Conservation (phyloP, 1,140 invertebrate species). For the Coelopa frigida region DNA sequence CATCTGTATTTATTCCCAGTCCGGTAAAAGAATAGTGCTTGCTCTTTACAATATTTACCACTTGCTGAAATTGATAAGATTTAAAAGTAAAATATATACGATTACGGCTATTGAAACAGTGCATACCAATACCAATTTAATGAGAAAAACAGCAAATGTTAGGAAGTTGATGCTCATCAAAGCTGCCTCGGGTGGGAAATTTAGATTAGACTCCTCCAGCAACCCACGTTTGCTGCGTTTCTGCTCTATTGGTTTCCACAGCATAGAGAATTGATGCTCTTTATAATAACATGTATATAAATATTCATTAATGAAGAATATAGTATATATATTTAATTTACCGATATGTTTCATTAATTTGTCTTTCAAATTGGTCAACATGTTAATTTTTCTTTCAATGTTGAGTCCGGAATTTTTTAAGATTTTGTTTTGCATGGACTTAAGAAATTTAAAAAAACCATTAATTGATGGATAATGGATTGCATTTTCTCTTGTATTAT, state of each 20-base stretch:
- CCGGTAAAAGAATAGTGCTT: constrained; percentile 40
- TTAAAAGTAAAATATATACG: neutral
- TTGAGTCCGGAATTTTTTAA: constrained; percentile 47
- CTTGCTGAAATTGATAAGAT: constrained; percentile 40
- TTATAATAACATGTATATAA: constrained; percentile 3
- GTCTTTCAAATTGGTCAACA: constrained; percentile 50
- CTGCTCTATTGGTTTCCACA: constrained; percentile 33
- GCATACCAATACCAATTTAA: constrained; percentile 71
- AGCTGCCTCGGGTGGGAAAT: constrained; percentile 72
- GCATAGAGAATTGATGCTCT: constrained; percentile 31
- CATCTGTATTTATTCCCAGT: constrained; percentile 24
- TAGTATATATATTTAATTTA: constrained; percentile 33
- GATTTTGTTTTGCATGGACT: constrained; percentile 49
- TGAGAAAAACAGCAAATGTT: constrained; percentile 74
- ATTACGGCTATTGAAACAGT: neutral
- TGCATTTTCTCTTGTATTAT: neutral
- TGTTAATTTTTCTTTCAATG: constrained; percentile 51
- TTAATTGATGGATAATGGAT: constrained; percentile 25
- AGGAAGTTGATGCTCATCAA: constrained; percentile 74
- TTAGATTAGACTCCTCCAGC: constrained; percentile 51
- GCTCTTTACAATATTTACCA: constrained; percentile 46
- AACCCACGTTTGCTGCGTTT: constrained; percentile 25
- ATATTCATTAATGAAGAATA: too few relatives aligned
- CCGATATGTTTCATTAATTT: constrained; percentile 51
- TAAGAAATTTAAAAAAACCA: constrained; percentile 47